Evolutionary conservation across 2,888 invertebrate genomes (phyloP), one percentile per base, ranked within the genome.

Genomic region (Harpalus rufipes): DNA sequence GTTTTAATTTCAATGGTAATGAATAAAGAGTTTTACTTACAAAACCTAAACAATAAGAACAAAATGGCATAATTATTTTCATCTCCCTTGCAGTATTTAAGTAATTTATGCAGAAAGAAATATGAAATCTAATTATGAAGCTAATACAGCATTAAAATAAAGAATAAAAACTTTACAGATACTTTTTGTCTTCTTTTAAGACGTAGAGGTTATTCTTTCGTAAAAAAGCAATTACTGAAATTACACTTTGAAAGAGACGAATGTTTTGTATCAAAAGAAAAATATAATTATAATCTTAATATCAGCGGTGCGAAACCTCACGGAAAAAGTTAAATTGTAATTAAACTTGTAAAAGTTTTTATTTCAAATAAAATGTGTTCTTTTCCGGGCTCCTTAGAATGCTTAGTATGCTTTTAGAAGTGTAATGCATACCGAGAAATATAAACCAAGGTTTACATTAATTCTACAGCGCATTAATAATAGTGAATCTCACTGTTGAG

Each of bases 201-300:
- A 81, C 12, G 25, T 10, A 7, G 51, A 72, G 39, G 72, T 68
- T 72, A 82, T 56, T 82, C 72, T 82, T 82, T 72, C 72, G 59
- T 68, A 84, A 84, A 79, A 79, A 79, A 61, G 79, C 79, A 84
- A 84, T 84, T 84, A 78, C 84, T 84, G 63, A 68, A 84, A 84
- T 84, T 78, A 79, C 61, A 61, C 51, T 51, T 79, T 76, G 44
- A 56, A 84, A 44, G 41, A 84, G 76, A 84, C 63, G 63, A 78
- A 76, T 78, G 84, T 59, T 84, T 84, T 63, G 76, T 78, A 84
- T 65, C 79, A 84, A 84, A 84, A 79, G 81, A 81, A 84, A 84
- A 79, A 84, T 84, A 79, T 84, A 84, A 84, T 84, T 84, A 79
- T 79, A 83, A 83, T 79, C 79, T 78, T 65, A 79, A 79, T 65